Evolutionary conservation across 2,888 invertebrate genomes (phyloP).

Genomic region (Napeogenes inachia): DNA sequence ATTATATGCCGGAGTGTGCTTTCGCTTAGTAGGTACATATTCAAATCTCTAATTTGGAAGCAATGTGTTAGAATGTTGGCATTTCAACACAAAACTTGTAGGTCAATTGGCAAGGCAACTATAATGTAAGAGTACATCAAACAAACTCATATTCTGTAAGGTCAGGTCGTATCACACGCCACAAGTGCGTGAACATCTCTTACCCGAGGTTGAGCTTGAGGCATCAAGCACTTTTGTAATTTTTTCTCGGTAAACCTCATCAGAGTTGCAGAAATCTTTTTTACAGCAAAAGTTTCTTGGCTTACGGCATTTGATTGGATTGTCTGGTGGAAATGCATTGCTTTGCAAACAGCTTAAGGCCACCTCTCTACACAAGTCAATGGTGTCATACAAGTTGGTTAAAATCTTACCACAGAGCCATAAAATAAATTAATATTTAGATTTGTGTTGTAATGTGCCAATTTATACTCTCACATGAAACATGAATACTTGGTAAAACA

Average conservation of each 20-base stretch:
- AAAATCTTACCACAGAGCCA: constrained; percentile 40
- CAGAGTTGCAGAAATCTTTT: constrained; percentile 67
- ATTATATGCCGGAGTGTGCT: constrained; percentile 24
- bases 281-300: constrained; percentile 67
- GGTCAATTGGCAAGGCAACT: constrained; percentile 64
- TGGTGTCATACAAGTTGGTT: constrained; percentile 57
- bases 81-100: constrained; percentile 73
- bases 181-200: constrained; percentile 60
- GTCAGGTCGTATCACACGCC: constrained; percentile 59
- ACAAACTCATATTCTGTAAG: constrained; percentile 69
- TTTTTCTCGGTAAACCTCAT: constrained; percentile 55
- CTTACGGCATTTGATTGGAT: constrained; percentile 62
- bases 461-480: constrained; percentile 34
- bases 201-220: constrained; percentile 57
- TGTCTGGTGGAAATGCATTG: constrained; percentile 76
- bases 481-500: constrained; percentile 11
- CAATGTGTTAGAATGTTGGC: constrained; percentile 71
- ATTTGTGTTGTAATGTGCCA: constrained; percentile 66
- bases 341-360: constrained; percentile 77
- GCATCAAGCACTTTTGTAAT: constrained; percentile 52
- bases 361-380: constrained; percentile 66
- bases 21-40: constrained; percentile 67
- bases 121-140: constrained; percentile 68
- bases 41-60: constrained; percentile 72
- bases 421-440: constrained; percentile 28